Percentiles rank a stretch among this genome's conserved stretches.
Evolutionary conservation across 2,888 invertebrate genomes (phyloP).

Genomic region (Microplitis manilae): DNA sequence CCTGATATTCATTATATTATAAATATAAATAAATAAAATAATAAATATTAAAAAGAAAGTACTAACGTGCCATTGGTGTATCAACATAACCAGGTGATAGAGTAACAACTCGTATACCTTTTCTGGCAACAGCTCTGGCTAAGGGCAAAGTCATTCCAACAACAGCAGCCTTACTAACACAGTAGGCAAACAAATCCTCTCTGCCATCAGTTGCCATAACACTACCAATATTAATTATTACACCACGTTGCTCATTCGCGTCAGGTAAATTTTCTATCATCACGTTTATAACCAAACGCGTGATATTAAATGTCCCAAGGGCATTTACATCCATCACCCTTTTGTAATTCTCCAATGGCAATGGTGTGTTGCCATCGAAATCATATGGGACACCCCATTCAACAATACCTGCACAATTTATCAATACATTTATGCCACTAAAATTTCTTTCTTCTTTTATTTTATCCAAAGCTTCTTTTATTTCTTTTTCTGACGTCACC

Average conservation of each 20-base stretch:
- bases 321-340: constrained; percentile 52
- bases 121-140: constrained; percentile 51
- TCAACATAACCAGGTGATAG: constrained; percentile 81
- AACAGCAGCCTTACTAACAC: constrained; percentile 53
- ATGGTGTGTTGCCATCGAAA: constrained; percentile 51
- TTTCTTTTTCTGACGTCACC: constrained; percentile 55
- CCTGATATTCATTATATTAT: background rate
- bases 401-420: constrained; percentile 52
- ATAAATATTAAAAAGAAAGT: constrained; percentile 12
- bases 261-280: constrained; percentile 54
- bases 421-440: constrained; percentile 49
- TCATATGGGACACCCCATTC: constrained; percentile 48
- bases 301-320: constrained; percentile 56
- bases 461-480: constrained; percentile 50
- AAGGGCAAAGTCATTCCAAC: constrained; percentile 56
- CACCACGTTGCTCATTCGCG: constrained; percentile 52
- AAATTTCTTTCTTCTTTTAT: constrained; percentile 38
- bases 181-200: constrained; percentile 49
- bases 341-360: constrained; percentile 50
- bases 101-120: constrained; percentile 75
- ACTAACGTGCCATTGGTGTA: constrained; percentile 53
- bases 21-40: background rate
- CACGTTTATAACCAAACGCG: constrained; percentile 47
- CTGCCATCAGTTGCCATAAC: background rate
- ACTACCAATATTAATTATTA: constrained; percentile 57